A percentile compares a stretch with the other conserved stretches of the same genome.
phyloP scores from a whole-genome alignment of 2,113 vertebrate species.

The Penelope pileata region DNA sequence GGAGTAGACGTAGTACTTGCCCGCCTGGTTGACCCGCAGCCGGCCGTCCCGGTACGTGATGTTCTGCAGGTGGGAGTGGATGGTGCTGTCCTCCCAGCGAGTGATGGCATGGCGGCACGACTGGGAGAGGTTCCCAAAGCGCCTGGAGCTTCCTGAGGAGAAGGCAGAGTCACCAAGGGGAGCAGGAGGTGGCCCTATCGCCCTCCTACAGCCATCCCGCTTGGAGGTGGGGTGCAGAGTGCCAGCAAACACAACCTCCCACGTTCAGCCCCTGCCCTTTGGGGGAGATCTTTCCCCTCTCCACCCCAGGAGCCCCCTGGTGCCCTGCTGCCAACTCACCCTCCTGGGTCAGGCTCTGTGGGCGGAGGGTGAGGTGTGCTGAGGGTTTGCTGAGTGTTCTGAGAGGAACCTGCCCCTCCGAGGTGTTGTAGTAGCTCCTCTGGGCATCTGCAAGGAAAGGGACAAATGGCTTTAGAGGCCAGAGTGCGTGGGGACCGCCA shows the following conservation, averaged over 20 bases:
- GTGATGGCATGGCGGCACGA: conserved; percentile 85
- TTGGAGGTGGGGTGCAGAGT: background rate
- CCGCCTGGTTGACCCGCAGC: conserved; percentile 83
- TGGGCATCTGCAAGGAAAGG: background rate
- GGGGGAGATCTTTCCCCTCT: background rate
- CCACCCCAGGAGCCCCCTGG: fast-evolving
- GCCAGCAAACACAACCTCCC: fast-evolving
- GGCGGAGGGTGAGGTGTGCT: conserved; percentile 61
- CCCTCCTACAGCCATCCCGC: background rate
- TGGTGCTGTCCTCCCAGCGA: conserved; percentile 82
- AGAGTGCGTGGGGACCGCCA: fast-evolving
- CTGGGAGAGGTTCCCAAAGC: conserved; percentile 78
- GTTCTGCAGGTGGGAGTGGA: conserved; percentile 86
- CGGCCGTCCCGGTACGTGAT: conserved; percentile 84
- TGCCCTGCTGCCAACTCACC: conserved; percentile 5
- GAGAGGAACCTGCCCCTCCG: background rate
- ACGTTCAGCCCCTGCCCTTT: background rate
- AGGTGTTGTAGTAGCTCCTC: background rate
- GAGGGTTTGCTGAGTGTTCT: conserved; percentile 8
- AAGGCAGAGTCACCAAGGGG: background rate
- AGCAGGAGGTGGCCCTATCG: background rate
- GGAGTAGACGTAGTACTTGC: conserved; percentile 89
- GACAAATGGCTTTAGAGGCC: background rate
- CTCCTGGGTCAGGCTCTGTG: background rate
- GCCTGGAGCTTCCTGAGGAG: background rate